Conservation (phyloP, 2,113 vertebrate genomes). For the Chloropsis cyanopogon region DNA sequence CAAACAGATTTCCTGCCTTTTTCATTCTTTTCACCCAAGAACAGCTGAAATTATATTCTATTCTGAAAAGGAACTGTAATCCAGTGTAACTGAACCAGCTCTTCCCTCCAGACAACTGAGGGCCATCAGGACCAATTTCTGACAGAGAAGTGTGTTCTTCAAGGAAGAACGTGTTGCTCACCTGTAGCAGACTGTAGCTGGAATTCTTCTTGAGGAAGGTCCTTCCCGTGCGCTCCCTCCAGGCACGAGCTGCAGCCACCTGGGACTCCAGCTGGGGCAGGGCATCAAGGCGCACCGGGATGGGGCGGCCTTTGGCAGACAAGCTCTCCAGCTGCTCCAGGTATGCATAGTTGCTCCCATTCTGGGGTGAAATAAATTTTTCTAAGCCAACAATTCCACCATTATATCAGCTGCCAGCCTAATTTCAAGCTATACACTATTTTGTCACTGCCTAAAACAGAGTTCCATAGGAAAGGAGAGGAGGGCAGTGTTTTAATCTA, state of each 20-base stretch:
- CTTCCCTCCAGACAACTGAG: background rate
- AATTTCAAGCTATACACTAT: background rate
- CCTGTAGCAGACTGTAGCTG: constrained; percentile 91
- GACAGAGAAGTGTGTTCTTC: too few species aligned
- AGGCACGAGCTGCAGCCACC: constrained; percentile 89
- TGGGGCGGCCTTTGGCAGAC: constrained; percentile 89
- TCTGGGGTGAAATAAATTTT: constrained; percentile 67
- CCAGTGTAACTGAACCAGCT: background rate
- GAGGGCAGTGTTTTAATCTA: background rate
- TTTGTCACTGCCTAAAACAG: background rate
- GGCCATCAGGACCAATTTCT: background rate
- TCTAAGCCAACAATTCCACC: background rate
- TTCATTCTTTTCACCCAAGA: background rate
- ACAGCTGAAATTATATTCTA: background rate
- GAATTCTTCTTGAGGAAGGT: constrained; percentile 99
- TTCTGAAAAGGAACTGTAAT: background rate
- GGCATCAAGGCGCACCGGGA: constrained; percentile 89
- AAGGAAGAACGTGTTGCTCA: background rate
- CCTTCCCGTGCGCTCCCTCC: constrained; percentile 92
- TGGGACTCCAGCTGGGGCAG: constrained; percentile 94
- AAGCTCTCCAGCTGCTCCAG: constrained; percentile 93
- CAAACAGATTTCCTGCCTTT: background rate
- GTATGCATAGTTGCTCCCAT: constrained; percentile 89
- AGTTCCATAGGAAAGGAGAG: background rate
- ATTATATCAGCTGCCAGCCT: background rate